Base-by-base conservation (phyloP, 2,888 invertebrate genomes). In the Odontomyia ornata region DNA sequence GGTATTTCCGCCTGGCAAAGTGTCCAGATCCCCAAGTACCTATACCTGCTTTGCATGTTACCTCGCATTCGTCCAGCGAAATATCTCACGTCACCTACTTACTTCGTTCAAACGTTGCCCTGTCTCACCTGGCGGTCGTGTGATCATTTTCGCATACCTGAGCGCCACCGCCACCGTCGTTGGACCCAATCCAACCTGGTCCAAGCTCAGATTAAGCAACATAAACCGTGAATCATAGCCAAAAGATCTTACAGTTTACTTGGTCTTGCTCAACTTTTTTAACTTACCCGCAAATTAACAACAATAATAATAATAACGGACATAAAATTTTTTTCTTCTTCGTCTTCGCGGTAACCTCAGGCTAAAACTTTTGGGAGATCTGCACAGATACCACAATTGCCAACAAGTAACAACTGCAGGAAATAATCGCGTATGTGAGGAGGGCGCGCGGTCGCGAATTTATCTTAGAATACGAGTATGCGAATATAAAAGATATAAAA, bases 41-140 rank as follows among this genome's bases (percentile, higher is more conserved):
- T 36, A 36, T 36, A 5, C 36, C 36, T 36, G 36, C 18, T 52
- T 52, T 52, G 52, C 52, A 52, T 52, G 13, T 15, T 15, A 52
- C 18, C 15, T 52, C n/a, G 52, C 7, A 9, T 52, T 52, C n/a
- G 52, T 15, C 7, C 15, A 52, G 52, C n/a, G 18, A 52, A 52
- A 52, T 52, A 52, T 52, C 18, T 52, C 52, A 52, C 52, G 18
- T 52, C 18, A 52, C 52, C 52, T 52, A 52, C 52, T 52, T 52
- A 3, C 9, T 36, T 3, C 36, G 3, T 36, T 36, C 36, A 36
- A 36, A 36, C 9, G 36, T 9, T 36, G 36, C 9, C 36, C 36
- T 5, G 36, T 36, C 36, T 36, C 36, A 36, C 36, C 36, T 36
- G 36, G 52, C 18, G 18, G 52, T 52, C 52, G 52, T 52, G 15